These are phyloP conservation scores for Cosmorhoe ocellata DNA, from an alignment of 2,888 invertebrate genomes.

Conservation along the genomic window DNA sequence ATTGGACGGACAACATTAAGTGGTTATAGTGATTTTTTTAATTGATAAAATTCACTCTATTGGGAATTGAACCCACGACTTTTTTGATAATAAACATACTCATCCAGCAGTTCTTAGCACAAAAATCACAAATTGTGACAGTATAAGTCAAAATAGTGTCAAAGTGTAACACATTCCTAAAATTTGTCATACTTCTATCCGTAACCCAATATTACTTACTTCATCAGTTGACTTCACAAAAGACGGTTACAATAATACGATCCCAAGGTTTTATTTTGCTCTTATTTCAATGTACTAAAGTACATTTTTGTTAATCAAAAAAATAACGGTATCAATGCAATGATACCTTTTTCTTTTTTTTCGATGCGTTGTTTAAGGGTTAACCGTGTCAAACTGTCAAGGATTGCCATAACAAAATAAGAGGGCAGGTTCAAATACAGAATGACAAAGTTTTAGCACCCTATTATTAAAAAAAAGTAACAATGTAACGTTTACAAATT, in stretches of 20 bases:
- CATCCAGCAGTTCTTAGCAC: not conserved
- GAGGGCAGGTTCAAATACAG: slow-evolving; percentile 66
- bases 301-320: slow-evolving; percentile 18
- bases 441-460: slow-evolving; percentile 67
- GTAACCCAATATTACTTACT: slow-evolving; percentile 54
- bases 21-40: too few species aligned
- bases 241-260: slow-evolving; percentile 22
- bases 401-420: slow-evolving; percentile 46
- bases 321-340: slow-evolving; percentile 16
- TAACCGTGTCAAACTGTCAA: slow-evolving; percentile 55
- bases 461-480: slow-evolving; percentile 52
- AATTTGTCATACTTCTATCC: slow-evolving; percentile 57
- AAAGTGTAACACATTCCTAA: slow-evolving; percentile 43
- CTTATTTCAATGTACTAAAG: slow-evolving; percentile 31
- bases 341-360: slow-evolving; percentile 17
- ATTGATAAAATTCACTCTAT: not conserved
- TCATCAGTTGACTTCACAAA: slow-evolving; percentile 44
- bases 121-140: slow-evolving; percentile 41
- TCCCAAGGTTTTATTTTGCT: not conserved
- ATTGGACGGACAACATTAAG: slow-evolving; percentile 25
- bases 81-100: too few species aligned
- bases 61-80: too few species aligned
- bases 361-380: slow-evolving; percentile 41
- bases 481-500: slow-evolving; percentile 72
- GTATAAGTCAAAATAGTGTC: slow-evolving; percentile 50